These are phyloP conservation scores for Toxotes jaculatrix DNA, from an alignment of 2,113 vertebrate genomes.

Conservation along the genomic window DNA sequence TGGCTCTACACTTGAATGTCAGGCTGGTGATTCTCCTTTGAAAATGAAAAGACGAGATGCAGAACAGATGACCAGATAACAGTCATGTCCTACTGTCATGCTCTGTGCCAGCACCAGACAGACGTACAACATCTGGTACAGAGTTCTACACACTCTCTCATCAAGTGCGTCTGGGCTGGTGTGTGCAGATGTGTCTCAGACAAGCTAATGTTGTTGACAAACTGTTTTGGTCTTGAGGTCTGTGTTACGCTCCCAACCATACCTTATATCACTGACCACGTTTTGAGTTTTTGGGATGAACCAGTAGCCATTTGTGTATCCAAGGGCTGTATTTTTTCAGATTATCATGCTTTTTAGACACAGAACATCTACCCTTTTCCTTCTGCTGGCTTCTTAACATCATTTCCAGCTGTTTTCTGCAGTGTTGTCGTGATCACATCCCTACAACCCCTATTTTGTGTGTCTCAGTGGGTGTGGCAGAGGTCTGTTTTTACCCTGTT, in stretches of 20 bases:
- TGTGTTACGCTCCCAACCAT: constrained; percentile 28
- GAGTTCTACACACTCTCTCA: constrained; percentile 29
- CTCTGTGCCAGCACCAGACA: constrained; percentile 7
- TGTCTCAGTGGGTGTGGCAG: constrained; percentile 40
- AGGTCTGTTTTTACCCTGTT: constrained; percentile 49
- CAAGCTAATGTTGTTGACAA: constrained; percentile 43
- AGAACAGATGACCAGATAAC: constrained; percentile 23
- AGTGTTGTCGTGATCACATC: constrained; percentile 48
- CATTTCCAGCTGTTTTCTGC: constrained; percentile 55
- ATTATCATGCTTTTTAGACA: constrained; percentile 34
- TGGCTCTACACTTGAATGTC: background rate
- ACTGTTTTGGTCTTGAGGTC: constrained; percentile 44
- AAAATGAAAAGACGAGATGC: constrained; percentile 6
- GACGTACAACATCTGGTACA: constrained; percentile 51
- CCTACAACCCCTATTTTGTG: constrained; percentile 19
- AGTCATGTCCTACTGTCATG: constrained; percentile 16
- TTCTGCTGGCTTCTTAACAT: constrained; percentile 22
- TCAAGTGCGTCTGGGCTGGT: constrained; percentile 42
- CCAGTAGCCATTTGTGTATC: constrained; percentile 42
- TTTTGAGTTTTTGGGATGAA: constrained; percentile 16
- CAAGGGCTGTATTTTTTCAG: background rate
- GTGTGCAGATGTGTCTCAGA: constrained; percentile 37
- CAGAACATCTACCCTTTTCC: constrained; percentile 21
- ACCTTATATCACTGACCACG: constrained; percentile 16
- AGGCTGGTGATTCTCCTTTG: background rate